Conservation (phyloP, 1,140 invertebrate genomes). For the Bombus turneri region DNA sequence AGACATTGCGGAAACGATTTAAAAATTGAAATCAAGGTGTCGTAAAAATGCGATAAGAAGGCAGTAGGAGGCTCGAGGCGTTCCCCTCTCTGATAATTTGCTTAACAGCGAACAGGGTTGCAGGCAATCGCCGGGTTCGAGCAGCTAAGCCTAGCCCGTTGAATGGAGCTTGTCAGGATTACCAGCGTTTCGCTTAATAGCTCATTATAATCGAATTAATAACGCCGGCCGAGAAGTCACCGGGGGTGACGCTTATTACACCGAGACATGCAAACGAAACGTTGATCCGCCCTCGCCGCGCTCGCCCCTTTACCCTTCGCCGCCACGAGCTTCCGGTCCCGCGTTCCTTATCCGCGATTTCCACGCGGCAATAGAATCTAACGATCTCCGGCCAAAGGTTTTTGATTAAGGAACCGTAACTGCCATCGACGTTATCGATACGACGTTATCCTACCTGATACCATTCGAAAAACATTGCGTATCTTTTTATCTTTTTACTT, state of each 20-base stretch:
- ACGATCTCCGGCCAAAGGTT: neutral
- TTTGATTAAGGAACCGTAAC: neutral
- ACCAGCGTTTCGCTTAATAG: conserved; percentile 76
- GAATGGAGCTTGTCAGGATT: conserved; percentile 74
- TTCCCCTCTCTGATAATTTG: conserved; percentile 70
- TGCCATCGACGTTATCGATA: neutral
- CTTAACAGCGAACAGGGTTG: conserved; percentile 67
- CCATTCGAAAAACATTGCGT: neutral
- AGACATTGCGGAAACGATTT: conserved; percentile 1
- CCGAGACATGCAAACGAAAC: conserved; percentile 71
- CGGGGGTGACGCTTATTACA: conserved; percentile 73
- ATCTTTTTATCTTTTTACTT: neutral
- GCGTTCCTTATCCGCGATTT: neutral
- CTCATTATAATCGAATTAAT: conserved; percentile 81
- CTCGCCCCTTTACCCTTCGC: conserved; percentile 41
- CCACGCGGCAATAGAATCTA: conserved; percentile 4
- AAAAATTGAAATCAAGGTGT: conserved; percentile 34
- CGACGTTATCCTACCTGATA: neutral
- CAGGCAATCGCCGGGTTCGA: conserved; percentile 60
- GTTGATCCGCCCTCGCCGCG: conserved; percentile 26
- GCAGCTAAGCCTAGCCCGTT: conserved; percentile 70
- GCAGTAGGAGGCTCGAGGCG: neutral
- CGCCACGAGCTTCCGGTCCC: neutral
- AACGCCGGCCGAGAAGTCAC: conserved; percentile 65
- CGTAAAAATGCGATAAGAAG: conserved; percentile 39